Evolutionary conservation across 2,888 invertebrate genomes (phyloP), one percentile per base, ranked within the genome.

Genomic region (Macrosoma leucophasiata): DNA sequence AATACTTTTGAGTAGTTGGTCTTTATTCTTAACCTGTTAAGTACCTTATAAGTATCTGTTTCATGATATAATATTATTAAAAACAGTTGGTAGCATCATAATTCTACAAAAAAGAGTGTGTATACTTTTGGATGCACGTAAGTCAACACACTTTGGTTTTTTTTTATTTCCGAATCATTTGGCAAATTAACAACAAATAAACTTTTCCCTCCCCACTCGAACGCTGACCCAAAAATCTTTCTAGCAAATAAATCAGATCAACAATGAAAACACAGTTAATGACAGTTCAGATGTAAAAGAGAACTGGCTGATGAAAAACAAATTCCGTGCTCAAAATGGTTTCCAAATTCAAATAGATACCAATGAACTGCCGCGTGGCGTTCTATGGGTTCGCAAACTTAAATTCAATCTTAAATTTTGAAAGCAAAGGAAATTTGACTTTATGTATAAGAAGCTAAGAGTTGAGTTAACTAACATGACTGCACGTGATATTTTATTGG

Each of bases 331-430:
- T 63, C 65, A 63, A 65, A 75, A 54, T 67, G 62, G 61, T 62
- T 76, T 75, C 73, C 58, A 53, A 77, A 76, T 69, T 76, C 77
- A 78, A 81, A 81, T 65, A 81, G 81, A 79, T 76, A 79, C 78
- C 74, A 70, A 72, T 75, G 77, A 78, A 77, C 58, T 56, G 74
- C 58, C 79, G 72, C 81, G 81, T 77, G 81, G 60, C 78, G 52
- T 52, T 62, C 62, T 62, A 55, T 40, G 51, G 45, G 41, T 46
- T 41, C 18, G 39, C 58, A 35, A 51, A 37, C n/a, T 41, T 44
- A 38, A 8, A 23, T 38, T 1, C 22, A 11, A 25, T 8, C 5
- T 19, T 15, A 6, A 18, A 24, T 30, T 3, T 22, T 3, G 2
- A 10, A 9, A 11, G 2, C 7, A 26, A 10, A n/a, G n/a, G 0